phyloP scores from a whole-genome alignment of 37 sponge, comb jelly and placozoan species.

The Cladorhizidae sp. region DNA sequence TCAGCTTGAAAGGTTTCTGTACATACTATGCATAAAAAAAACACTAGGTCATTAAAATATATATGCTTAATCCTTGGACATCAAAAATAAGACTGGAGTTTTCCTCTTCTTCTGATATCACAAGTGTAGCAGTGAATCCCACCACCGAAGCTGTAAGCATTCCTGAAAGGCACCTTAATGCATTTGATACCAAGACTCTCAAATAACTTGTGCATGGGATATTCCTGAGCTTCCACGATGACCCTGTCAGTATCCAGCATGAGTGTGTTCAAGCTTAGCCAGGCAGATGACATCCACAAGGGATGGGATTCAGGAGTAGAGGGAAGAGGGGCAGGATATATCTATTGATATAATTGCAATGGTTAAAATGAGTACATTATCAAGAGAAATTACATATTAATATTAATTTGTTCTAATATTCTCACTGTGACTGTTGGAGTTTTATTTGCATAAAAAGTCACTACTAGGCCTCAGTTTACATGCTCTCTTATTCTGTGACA shows the following conservation, averaged over 20 bases:
- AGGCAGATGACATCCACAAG: constrained; percentile 71
- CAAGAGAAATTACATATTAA: neutral
- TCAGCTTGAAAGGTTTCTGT: too few relatives aligned
- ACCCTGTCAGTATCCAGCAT: constrained; percentile 76
- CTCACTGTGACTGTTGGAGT: too few relatives aligned
- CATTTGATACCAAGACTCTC: constrained; percentile 73
- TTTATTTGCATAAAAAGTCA: too few relatives aligned
- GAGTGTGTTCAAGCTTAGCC: constrained; percentile 76
- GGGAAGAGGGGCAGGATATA: too few relatives aligned
- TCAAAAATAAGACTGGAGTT: constrained; percentile 74
- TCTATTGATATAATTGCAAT: too few relatives aligned
- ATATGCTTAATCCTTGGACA: too few relatives aligned
- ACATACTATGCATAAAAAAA: too few relatives aligned
- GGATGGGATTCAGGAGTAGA: constrained; percentile 60
- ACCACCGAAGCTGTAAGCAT: constrained; percentile 77
- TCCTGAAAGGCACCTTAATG: constrained; percentile 65
- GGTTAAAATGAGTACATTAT: too few relatives aligned
- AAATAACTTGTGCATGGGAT: constrained; percentile 65
- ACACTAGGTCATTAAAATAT: too few relatives aligned
- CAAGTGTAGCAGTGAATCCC: constrained; percentile 81
- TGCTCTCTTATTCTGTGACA: too few relatives aligned
- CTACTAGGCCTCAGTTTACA: too few relatives aligned
- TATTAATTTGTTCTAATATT: neutral
- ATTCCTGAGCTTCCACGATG: constrained; percentile 57
- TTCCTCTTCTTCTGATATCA: constrained; percentile 69